Conservation (phyloP, 2,888 invertebrate genomes). For the Eupeodes latifasciatus region DNA sequence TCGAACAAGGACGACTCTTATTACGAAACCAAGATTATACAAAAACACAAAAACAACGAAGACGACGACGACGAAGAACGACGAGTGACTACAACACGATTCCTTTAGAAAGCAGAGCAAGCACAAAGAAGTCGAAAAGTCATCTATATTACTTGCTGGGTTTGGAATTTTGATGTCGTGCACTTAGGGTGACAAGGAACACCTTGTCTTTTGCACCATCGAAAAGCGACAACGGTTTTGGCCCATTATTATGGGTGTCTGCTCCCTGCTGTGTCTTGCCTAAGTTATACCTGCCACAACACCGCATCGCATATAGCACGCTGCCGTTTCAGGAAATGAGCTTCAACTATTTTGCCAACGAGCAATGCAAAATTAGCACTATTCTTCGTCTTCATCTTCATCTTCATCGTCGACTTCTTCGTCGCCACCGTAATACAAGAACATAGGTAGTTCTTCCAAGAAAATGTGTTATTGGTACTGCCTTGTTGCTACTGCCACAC, state of each 20-base stretch:
- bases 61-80: constrained; percentile 2
- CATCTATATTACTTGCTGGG: constrained; percentile 62
- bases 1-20: constrained; percentile 33
- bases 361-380: constrained; percentile 72
- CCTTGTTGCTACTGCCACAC: neutral
- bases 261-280: neutral
- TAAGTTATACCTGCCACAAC: neutral
- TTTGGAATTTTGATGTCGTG: constrained; percentile 69
- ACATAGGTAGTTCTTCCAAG: neutral
- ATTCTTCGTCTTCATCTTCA: constrained; percentile 34
- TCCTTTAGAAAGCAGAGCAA: constrained; percentile 1
- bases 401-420: neutral
- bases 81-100: neutral
- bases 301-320: too few relatives aligned
- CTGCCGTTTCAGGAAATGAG: constrained; percentile 64
- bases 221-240: constrained; percentile 49
- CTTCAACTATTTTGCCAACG: constrained; percentile 67
- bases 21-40: neutral
- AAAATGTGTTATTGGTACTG: neutral
- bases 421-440: neutral
- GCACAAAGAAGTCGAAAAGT: constrained; percentile 64
- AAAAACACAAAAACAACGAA: neutral
- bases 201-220: constrained; percentile 69
- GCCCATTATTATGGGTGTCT: constrained; percentile 51
- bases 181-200: constrained; percentile 71